Base-by-base conservation (phyloP, 92 coral and sea anemone genomes). In the Pocillopora meandrina region DNA sequence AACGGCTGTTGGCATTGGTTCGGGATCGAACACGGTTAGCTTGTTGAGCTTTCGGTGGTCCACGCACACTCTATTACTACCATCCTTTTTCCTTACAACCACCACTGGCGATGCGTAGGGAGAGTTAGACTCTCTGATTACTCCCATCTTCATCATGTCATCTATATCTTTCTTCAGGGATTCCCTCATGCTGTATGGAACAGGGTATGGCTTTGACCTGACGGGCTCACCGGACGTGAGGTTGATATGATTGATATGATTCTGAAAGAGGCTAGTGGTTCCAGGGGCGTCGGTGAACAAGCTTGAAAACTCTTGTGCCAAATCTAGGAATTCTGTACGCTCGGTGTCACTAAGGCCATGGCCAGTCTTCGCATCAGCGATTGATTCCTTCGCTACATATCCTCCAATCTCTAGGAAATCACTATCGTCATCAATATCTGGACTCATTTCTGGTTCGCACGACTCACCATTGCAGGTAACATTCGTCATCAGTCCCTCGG, bases 101-200 rank as follows among this genome's bases (percentile, higher is more conserved):
- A 74, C 42, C 62, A 34, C 20, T 12, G 67, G 67, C 9, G 67
- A 14, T 16, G 67, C 67, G 20, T 63, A 63, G 20, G 20, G 67
- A 0, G 91, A 91, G 47, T 61, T 71, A 0, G 90, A 85, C 62
- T 91, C 84, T 71, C 84, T 74, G 31, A 85, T 82, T 11, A 91
- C 88, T 49, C 88, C 88, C 83, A 91, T 88, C 36, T 87, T 81
- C 69, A 87, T 56, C 93, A 91, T 79, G 56, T 79, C 91, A 5
- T 71, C 63, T 3, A 87, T 68, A 56, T 74, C 81, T 47, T 85
- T 73, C 83, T 79, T 89, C 62, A 84, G n/a, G 0, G 89, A 89
- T 63, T 84, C 89, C 20, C 92, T 85, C 14, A 78, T 64, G 60
- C 71, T 77, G 67, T 89, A 84, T 0, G 89, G 92, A 10, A 88